Conservation (phyloP, 1,140 invertebrate species). For the Akabosia matsudoensis region DNA sequence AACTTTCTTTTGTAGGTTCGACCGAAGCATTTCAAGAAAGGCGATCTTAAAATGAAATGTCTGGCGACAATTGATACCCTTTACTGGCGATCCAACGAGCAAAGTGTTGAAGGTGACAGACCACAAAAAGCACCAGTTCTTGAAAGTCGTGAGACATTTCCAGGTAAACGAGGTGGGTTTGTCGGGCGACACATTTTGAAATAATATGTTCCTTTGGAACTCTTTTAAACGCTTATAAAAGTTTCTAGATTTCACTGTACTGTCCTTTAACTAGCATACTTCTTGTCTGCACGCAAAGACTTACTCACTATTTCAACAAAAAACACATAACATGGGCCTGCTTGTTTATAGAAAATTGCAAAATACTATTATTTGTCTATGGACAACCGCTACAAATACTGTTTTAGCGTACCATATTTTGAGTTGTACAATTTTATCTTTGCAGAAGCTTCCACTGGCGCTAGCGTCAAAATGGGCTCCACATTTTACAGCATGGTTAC, state of each 20-base stretch:
- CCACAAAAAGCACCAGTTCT: conserved; percentile 62
- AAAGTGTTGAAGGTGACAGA: conserved; percentile 70
- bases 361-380: not conserved
- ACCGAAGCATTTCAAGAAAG: conserved; percentile 68
- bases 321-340: not conserved
- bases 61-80: conserved; percentile 78
- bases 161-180: not conserved
- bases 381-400: not conserved
- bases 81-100: conserved; percentile 77
- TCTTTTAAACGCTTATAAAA: not conserved
- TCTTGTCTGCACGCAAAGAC: not conserved
- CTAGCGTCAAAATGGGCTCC: not conserved
- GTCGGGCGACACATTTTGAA: not conserved
- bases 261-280: not conserved
- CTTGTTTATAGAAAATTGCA: not conserved
- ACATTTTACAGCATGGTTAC: not conserved
- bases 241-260: not conserved
- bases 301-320: not conserved
- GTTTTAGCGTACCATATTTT: not conserved
- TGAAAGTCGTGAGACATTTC: conserved; percentile 58
- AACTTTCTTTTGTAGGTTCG: conserved; percentile 54
- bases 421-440: not conserved
- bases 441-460: not conserved
- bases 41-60: conserved; percentile 82
- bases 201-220: not conserved